These are phyloP conservation scores for Holothuria leucospilota DNA, from an alignment of 53 echinoderm and acorn worm genomes.

Conservation along the genomic window DNA sequence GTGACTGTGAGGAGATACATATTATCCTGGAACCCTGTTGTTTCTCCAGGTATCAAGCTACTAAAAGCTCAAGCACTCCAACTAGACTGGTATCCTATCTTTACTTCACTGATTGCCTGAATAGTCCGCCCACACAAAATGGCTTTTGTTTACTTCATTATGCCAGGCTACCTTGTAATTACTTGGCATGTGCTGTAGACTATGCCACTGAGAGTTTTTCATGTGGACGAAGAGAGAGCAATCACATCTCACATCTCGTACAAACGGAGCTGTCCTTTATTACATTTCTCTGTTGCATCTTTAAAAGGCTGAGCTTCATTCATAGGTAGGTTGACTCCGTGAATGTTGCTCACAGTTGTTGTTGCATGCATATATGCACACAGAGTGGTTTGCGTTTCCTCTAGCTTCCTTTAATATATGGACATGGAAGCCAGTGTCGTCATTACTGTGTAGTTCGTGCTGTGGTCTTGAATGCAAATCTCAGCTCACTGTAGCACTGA, in stretches of 20 bases:
- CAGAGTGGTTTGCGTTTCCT: too few species aligned
- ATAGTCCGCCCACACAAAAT: constrained; percentile 35
- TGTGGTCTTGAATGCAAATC: too few species aligned
- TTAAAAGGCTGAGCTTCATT: constrained; percentile 11
- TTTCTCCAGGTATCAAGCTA: constrained; percentile 12
- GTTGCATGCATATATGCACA: too few species aligned
- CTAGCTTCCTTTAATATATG: too few species aligned
- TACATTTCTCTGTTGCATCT: constrained; percentile 2
- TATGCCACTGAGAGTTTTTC: neutral
- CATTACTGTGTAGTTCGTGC: too few species aligned
- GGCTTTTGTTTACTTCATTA: constrained; percentile 49
- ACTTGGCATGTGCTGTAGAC: constrained; percentile 27
- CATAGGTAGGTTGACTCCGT: constrained; percentile 8
- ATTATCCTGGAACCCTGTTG: constrained; percentile 25
- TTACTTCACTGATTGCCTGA: constrained; percentile 11
- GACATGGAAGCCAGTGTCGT: too few species aligned
- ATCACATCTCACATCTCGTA: neutral
- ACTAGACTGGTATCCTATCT: neutral
- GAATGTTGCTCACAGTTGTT: too few species aligned
- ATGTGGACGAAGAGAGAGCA: neutral
- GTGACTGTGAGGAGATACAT: neutral
- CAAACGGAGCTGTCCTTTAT: constrained; percentile 2
- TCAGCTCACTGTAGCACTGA: too few species aligned
- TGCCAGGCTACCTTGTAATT: constrained; percentile 27
- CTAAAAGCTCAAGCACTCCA: neutral